Percentiles rank a stretch among this genome's conserved stretches.
phyloP scores from a whole-genome alignment of 2,797 vertebrate species.

The Ctenopoma multispine region DNA sequence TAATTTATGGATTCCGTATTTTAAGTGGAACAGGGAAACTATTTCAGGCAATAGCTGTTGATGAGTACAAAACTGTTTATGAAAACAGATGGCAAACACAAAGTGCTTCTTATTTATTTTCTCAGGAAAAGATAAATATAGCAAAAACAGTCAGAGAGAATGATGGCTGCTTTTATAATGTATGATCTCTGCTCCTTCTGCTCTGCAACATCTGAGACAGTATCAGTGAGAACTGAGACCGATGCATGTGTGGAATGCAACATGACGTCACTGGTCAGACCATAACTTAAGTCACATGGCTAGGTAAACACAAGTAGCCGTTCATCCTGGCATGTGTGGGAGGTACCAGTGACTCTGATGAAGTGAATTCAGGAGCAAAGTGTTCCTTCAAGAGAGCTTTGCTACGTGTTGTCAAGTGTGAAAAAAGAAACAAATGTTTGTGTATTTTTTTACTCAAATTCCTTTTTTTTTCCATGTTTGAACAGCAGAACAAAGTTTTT shows the following conservation, averaged over 20 bases:
- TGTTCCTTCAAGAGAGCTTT: slow-evolving; percentile 42
- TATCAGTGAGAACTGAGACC: slow-evolving; percentile 70
- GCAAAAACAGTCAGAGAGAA: slow-evolving; percentile 55
- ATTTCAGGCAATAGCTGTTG: slow-evolving; percentile 65
- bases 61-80: slow-evolving; percentile 57
- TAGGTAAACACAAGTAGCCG: slow-evolving; percentile 70
- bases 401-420: slow-evolving; percentile 39
- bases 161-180: slow-evolving; percentile 63
- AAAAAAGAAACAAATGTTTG: slow-evolving; percentile 58
- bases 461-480: slow-evolving; percentile 59
- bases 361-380: slow-evolving; percentile 40
- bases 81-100: slow-evolving; percentile 68
- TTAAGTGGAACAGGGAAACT: slow-evolving; percentile 71
- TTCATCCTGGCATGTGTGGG: slow-evolving; percentile 44
- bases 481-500: slow-evolving; percentile 61
- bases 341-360: slow-evolving; percentile 37
- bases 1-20: slow-evolving; percentile 67
- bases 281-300: slow-evolving; percentile 69
- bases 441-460: slow-evolving; percentile 75
- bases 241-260: slow-evolving; percentile 75
- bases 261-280: slow-evolving; percentile 69
- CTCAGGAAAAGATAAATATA: slow-evolving; percentile 63
- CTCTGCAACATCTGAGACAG: slow-evolving; percentile 52
- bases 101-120: slow-evolving; percentile 66
- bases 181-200: slow-evolving; percentile 59